Conservation (phyloP, 2,113 vertebrate genomes). For the Xenopus borealis region DNA sequence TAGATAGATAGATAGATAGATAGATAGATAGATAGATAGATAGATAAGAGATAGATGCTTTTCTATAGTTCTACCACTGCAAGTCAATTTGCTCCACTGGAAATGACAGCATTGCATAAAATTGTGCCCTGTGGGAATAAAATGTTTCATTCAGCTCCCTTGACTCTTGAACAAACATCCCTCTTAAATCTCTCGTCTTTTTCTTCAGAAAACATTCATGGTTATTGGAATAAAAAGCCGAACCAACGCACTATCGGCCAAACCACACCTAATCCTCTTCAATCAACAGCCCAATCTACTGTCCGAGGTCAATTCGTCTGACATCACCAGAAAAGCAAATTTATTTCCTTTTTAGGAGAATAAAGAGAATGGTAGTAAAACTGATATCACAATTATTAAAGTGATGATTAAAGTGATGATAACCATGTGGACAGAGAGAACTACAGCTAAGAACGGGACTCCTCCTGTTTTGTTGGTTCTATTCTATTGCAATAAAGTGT, state of each 20-base stretch:
- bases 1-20: no score
- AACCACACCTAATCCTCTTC: conserved; percentile 70
- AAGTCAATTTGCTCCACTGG: no score
- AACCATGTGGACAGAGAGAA: conserved; percentile 50
- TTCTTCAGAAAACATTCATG: conserved; percentile 56
- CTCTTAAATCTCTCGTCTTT: conserved; percentile 23
- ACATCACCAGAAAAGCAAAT: conserved; percentile 56
- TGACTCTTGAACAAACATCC: conserved; percentile 36
- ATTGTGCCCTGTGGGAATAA: background rate
- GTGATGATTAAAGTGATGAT: conserved; percentile 52
- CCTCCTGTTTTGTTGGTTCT: no score
- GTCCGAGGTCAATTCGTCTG: conserved; percentile 50
- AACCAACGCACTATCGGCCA: conserved; percentile 62
- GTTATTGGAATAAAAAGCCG: conserved; percentile 59
- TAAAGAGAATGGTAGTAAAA: conserved; percentile 46
- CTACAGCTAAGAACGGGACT: no score
- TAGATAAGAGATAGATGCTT: no score
- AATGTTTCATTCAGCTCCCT: conserved; percentile 25
- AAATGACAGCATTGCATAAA: background rate
- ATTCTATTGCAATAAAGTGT: no score
- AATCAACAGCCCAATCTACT: conserved; percentile 61
- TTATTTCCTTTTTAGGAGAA: conserved; percentile 71
- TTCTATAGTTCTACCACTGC: no score
- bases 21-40: no score
- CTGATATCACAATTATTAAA: conserved; percentile 23